A percentile compares a stretch with the other conserved stretches of the same genome.
These are phyloP conservation scores for Charadrius vociferus DNA, from an alignment of 2,113 vertebrate genomes.

Conservation along the genomic window DNA sequence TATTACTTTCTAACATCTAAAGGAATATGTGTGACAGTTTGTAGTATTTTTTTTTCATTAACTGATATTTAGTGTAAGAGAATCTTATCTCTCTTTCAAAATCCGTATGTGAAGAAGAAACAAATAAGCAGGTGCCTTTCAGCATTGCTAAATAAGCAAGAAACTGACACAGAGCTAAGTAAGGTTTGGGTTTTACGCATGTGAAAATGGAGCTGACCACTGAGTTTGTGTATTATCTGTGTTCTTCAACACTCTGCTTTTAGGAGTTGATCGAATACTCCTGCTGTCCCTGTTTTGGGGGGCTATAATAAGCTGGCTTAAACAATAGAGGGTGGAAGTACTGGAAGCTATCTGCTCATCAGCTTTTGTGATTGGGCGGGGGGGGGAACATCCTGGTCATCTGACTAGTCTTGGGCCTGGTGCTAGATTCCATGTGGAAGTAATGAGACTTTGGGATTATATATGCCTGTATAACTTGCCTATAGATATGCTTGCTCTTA, in stretches of 20 bases:
- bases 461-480: not conserved
- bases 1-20: not conserved
- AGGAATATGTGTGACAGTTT: not conserved
- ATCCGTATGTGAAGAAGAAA: not conserved
- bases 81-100: not conserved
- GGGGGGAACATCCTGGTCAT: not conserved
- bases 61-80: not conserved
- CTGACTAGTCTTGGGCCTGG: slow-evolving; percentile 51
- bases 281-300: not conserved
- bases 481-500: not conserved
- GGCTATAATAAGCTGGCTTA: not conserved
- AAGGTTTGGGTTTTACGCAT: accelerated
- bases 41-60: not conserved
- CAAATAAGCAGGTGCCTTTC: not conserved
- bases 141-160: not conserved
- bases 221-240: not conserved
- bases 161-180: not conserved
- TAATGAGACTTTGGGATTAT: not conserved
- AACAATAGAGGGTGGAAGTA: slow-evolving; percentile 6
- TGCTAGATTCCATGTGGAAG: not conserved
- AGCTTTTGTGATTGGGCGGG: not conserved
- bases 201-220: not conserved
- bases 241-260: not conserved
- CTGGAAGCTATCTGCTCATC: not conserved
- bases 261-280: not conserved